Evolutionary conservation across 2,113 vertebrate genomes (phyloP).

Genomic region (Platysternon megacephalum): DNA sequence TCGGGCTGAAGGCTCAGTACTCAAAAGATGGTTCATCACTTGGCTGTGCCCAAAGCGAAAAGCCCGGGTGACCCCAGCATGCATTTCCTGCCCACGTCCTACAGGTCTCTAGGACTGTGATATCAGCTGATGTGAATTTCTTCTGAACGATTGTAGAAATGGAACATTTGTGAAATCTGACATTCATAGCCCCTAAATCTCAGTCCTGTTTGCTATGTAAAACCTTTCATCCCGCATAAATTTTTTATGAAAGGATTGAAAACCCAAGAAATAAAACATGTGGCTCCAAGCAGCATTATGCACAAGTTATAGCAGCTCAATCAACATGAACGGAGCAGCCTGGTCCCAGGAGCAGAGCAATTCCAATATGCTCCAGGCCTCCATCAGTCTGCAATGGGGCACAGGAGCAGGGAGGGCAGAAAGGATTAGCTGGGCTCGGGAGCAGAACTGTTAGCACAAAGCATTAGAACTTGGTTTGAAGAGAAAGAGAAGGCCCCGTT

Average conservation of each 20-base stretch:
- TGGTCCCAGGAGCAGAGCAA: neutral
- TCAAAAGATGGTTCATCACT: neutral
- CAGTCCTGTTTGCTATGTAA: slow-evolving; percentile 67
- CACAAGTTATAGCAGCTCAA: neutral
- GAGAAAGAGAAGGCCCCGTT: neutral
- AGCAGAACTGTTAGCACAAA: accelerated
- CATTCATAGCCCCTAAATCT: slow-evolving; percentile 53
- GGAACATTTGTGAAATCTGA: slow-evolving; percentile 41
- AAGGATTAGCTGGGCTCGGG: accelerated
- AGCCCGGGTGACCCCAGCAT: neutral
- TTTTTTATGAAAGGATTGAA: slow-evolving; percentile 65
- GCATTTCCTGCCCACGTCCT: neutral
- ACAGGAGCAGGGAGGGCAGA: accelerated
- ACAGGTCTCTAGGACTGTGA: slow-evolving; percentile 24
- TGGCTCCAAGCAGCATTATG: neutral
- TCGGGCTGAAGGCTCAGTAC: neutral
- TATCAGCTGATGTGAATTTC: slow-evolving; percentile 25
- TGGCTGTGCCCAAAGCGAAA: neutral
- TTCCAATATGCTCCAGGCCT: neutral
- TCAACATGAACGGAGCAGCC: neutral
- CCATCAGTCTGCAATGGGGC: neutral
- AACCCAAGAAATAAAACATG: neutral
- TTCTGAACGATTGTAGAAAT: slow-evolving; percentile 29
- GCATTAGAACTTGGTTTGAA: neutral
- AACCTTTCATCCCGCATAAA: slow-evolving; percentile 61